Base-by-base conservation (phyloP, 2,888 invertebrate genomes). In the Mesorhabditis belari region DNA sequence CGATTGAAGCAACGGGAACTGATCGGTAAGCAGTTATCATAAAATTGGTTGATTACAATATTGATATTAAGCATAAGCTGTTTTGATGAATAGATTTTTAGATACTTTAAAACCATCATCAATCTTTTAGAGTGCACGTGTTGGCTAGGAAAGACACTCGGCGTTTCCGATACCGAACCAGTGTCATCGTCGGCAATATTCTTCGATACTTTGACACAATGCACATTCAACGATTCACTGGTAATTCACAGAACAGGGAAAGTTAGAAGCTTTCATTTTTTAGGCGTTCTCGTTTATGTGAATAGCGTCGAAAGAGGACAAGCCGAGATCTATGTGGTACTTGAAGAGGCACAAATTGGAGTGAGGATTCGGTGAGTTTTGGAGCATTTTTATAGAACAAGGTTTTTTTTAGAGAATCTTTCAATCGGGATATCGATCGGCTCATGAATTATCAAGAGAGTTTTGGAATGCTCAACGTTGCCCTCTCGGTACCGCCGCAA, bases 201-300 rank as follows among this genome's bases (percentile, higher is more conserved):
- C 59, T 80, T 21, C 67, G 80, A 27, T 80, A 80, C 60, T 80
- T 80, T 57, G 80, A 80, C 63, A 77, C 77, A 2, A 77, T 80
- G 74, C 61, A 71, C 35, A 68, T 80, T 26, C 80, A 80, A 61
- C 65, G 78, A 56, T 80, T 76, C 69, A 71, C 69, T 28, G 76
- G 77, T 74, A 53, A 25, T 28, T 12, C 4, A n/a, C 21, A 21
- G 51, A 51, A 21, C n/a, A n/a, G n/a, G n/a, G n/a, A n/a, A n/a
- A n/a, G n/a, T n/a, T n/a, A n/a, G n/a, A n/a, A n/a, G n/a, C n/a
- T n/a, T n/a, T n/a, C 44, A 35, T 2, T 17, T 2, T n/a, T 51
- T 21, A 51, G 77, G 77, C 59, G 70, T 78, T 3, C 65, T 75
- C 55, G 63, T 80, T 55, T 80, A 81, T 55, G 77, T 81, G 49